Evolutionary conservation across 2,113 vertebrate species (phyloP).

Genomic region (Thinocorus orbignyianus): DNA sequence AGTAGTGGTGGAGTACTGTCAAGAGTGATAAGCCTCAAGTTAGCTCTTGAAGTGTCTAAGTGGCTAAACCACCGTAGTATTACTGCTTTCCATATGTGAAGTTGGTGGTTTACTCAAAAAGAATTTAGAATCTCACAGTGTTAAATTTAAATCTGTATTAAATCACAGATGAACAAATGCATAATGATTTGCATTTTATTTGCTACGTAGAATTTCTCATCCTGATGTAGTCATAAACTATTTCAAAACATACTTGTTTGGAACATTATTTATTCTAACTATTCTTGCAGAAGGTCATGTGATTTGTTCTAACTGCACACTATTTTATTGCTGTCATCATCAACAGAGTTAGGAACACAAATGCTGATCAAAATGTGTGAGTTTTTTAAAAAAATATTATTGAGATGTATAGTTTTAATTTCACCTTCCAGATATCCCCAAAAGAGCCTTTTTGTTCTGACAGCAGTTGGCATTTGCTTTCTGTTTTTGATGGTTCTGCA

Average conservation of each 20-base stretch:
- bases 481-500: neutral
- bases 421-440: neutral
- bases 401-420: neutral
- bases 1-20: neutral
- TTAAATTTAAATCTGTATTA: neutral
- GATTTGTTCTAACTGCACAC: neutral
- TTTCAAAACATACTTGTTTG: neutral
- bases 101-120: neutral
- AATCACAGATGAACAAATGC: neutral
- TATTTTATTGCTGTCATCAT: neutral
- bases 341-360: neutral
- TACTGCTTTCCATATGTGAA: neutral
- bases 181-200: neutral
- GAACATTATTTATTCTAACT: neutral
- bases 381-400: neutral
- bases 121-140: neutral
- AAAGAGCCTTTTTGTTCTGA: neutral
- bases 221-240: neutral
- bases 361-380: neutral
- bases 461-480: neutral
- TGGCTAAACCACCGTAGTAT: neutral
- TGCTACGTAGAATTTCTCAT: neutral
- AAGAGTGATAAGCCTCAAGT: neutral
- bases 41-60: neutral
- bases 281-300: neutral